Percentiles rank a stretch among this genome's conserved stretches.
These are phyloP conservation scores for Nemotelus pantherinus DNA, from an alignment of 2,888 invertebrate species.

Conservation along the genomic window DNA sequence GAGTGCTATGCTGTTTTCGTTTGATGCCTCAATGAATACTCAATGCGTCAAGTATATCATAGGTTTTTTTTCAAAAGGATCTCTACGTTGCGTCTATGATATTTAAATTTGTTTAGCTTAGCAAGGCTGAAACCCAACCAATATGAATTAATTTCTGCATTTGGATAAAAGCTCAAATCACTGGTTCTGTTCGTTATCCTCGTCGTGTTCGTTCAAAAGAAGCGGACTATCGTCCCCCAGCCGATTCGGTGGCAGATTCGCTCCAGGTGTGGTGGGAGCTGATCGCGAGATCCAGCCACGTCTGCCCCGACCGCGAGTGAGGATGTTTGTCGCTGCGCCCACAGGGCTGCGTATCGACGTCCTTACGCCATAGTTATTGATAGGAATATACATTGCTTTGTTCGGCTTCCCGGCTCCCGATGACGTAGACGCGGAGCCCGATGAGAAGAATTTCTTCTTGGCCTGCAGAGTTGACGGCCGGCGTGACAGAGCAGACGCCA, in stretches of 20 bases:
- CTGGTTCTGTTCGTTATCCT: slow-evolving; percentile 61
- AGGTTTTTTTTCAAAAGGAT: too few relatives aligned
- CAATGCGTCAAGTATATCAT: too few relatives aligned
- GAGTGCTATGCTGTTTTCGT: too few relatives aligned
- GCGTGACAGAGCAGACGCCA: slow-evolving; percentile 46
- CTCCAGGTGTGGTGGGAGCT: slow-evolving; percentile 82
- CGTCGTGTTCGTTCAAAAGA: slow-evolving; percentile 69
- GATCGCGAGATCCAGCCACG: slow-evolving; percentile 77
- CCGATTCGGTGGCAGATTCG: slow-evolving; percentile 70
- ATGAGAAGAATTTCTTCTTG: slow-evolving; percentile 66
- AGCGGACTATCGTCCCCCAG: slow-evolving; percentile 75
- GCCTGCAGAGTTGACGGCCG: slow-evolving; percentile 59
- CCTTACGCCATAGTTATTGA: slow-evolving; percentile 60
- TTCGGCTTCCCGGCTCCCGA: slow-evolving; percentile 64
- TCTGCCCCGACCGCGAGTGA: slow-evolving; percentile 63
- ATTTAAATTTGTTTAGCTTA: neutral
- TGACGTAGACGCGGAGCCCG: slow-evolving; percentile 9
- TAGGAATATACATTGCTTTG: slow-evolving; percentile 77
- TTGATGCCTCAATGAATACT: too few relatives aligned
- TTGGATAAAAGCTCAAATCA: slow-evolving; percentile 33
- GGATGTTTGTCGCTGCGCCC: slow-evolving; percentile 60
- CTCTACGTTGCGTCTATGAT: too few relatives aligned
- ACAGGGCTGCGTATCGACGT: slow-evolving; percentile 61
- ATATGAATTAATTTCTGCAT: too few relatives aligned
- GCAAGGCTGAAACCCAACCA: neutral